Evolutionary conservation across 2,797 vertebrate species (phyloP).

Genomic region (Choloepus didactylus): DNA sequence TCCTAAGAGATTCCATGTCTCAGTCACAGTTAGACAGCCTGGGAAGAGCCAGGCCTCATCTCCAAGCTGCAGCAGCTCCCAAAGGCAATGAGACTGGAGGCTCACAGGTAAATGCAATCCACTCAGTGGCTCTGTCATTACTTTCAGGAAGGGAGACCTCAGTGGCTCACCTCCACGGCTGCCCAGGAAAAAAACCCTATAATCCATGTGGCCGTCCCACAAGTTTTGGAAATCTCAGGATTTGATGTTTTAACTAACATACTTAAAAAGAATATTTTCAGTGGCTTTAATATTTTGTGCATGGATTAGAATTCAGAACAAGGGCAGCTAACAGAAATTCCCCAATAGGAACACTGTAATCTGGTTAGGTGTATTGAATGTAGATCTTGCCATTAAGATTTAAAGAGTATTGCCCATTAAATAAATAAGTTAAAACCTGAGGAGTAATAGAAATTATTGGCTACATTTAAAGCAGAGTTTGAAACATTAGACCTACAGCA

Average conservation of each 20-base stretch:
- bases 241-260: neutral
- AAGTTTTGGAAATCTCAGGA: no score
- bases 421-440: neutral
- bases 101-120: no score
- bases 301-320: neutral
- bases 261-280: neutral
- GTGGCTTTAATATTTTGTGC: neutral
- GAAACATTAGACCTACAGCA: slow-evolving; percentile 95
- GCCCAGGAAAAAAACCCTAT: neutral
- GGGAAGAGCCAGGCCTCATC: no score
- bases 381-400: neutral
- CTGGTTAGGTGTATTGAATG: neutral
- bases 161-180: no score
- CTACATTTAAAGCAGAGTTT: slow-evolving; percentile 89
- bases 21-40: no score
- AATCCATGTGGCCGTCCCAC: neutral
- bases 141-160: neutral
- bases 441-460: slow-evolving; percentile 15
- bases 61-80: no score
- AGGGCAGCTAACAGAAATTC: neutral
- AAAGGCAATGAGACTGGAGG: no score
- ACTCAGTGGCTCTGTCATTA: no score
- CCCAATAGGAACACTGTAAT: neutral
- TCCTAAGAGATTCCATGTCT: no score
- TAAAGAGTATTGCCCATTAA: neutral